A percentile compares a stretch with the other conserved stretches of the same genome.
Evolutionary conservation across 2,113 vertebrate genomes (phyloP).

Genomic region (Gorilla gorilla): DNA sequence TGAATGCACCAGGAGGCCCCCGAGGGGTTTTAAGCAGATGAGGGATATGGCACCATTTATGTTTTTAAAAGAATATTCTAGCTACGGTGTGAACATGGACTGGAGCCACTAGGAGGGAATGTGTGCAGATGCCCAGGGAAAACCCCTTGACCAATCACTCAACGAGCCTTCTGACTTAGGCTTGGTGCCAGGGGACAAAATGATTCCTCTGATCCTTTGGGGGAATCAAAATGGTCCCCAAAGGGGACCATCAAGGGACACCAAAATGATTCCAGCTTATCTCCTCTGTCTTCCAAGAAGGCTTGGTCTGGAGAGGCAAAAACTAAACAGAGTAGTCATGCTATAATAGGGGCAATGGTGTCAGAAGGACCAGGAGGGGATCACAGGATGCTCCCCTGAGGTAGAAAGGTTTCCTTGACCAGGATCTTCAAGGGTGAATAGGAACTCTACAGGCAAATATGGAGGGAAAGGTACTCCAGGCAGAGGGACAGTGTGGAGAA

Average conservation of each 20-base stretch:
- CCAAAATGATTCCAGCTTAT: background rate
- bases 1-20: background rate
- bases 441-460: background rate
- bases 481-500: background rate
- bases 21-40: background rate
- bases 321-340: background rate
- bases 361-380: background rate
- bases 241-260: background rate
- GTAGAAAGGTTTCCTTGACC: background rate
- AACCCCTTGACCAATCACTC: background rate
- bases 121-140: background rate
- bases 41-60: background rate
- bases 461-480: background rate
- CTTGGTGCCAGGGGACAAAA: background rate
- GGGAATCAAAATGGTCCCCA: background rate
- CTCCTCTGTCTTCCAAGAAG: no score
- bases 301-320: background rate
- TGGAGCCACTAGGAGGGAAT: background rate
- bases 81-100: background rate
- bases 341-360: background rate
- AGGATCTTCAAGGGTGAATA: background rate
- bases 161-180: background rate
- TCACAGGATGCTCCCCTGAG: background rate
- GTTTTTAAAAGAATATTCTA: background rate
- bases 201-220: background rate